Evolutionary conservation across 2,797 vertebrate species (phyloP), one percentile per base, ranked within the genome.

Genomic region (Peromyscus attwateri): DNA sequence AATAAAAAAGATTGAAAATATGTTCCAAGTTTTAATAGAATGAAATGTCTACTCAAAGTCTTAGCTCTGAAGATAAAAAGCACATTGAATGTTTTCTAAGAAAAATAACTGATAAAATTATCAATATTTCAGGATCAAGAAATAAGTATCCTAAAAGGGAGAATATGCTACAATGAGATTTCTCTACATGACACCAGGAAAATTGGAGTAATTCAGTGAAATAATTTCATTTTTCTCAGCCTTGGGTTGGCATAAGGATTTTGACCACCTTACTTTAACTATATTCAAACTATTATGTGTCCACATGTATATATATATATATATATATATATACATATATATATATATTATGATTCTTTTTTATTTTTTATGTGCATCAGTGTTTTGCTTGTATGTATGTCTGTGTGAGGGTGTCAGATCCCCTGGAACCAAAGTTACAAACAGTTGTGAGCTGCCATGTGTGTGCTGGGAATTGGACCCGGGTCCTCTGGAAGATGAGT

Each of bases 41-140:
- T 6, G 16, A 92, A 91, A 7, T 88, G 4, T 34, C 92, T 96
- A 87, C 80, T 92, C 31, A 88, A 92, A 84, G 25, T 60, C 60
- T 92, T 96, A 46, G 89, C 75, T 92, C 31, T 79, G 13, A 55
- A 92, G 88, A 92, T 92, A 92, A 94, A 96, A 37, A n/a, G 89
- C 57, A 82, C 16, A 16, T 57, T 89, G 37, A 88, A 37, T 57
- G 3, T 84, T 93, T 89, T 76, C 52, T 84, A 70, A 23, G 43
- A 95, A 90, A 97, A 92, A 31, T 89, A 94, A 73, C 70, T 76
- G 12, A 12, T 91, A n/a, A 96, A 92, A 40, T 75, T 94, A 96
- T 12, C 95, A 55, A 95, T 96, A 96, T 87, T 96, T 43, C 62
- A 96, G 87, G 13, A 90, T 77, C 92, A 90, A 83, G 37, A 68